Evolutionary conservation across 1,140 invertebrate genomes (phyloP), one percentile per base, ranked within the genome.

Genomic region (Polypedilum vanderplanki): DNA sequence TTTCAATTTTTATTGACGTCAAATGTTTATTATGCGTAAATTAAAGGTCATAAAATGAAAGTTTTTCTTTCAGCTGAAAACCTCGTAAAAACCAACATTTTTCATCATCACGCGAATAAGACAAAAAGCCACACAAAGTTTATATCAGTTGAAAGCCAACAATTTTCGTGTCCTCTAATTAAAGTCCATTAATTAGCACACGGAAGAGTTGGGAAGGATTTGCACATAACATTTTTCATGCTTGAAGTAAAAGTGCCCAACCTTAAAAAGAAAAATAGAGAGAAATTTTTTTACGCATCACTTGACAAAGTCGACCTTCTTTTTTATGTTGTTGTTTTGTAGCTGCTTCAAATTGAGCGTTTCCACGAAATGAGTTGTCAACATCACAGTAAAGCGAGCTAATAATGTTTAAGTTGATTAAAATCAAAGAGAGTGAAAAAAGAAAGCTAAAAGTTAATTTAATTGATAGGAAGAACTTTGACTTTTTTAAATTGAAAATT

Each of bases 361-460:
- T 57, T 57, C 12, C 46, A 57, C n/a, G 46, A 57, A 57, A 57
- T 57, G n/a, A 57, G 46, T 57, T 57, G 12, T 46, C 15, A n/a
- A 12, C 46, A 57, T n/a, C 46, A 46, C 9, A 57, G 46, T 4
- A 15, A 3, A n/a, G 12, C 12, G 15, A 57, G 46, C 46, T 57
- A 57, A 57, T 57, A 57, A 57, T 57, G 46, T 57, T 57, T 57
- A 57, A 57, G 12, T 57, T 57, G 46, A 57, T 57, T 57, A 57
- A 57, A 57, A 15, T 57, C 46, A 57, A 57, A 57, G 15, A 4
- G 15, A n/a, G 41, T 41, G 40, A 41, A 46, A 15, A 12, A 9
- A 46, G 8, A 15, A 9, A 46, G 15, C 8, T 12, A 46, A 46
- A 41, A 10, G 4, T 7, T 46, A 3, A 4, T 46, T 46, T 46